Conservation (phyloP, 1,140 invertebrate species). For the Brachionus angularis region DNA sequence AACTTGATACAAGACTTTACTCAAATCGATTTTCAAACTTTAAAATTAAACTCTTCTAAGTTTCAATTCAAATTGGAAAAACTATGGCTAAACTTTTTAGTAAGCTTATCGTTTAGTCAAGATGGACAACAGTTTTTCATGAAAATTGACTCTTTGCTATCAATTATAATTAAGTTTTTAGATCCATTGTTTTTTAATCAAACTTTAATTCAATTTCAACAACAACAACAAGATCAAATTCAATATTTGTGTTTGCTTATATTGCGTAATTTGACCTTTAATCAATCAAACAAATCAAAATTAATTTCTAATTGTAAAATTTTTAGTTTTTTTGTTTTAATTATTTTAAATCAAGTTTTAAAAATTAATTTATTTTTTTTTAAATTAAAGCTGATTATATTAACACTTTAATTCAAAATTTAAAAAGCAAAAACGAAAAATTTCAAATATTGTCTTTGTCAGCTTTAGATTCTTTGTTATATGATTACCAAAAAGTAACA, state of each 20-base stretch:
- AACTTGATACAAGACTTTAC: constrained; percentile 36
- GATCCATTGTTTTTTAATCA: constrained; percentile 7
- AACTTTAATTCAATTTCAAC: constrained; percentile 13
- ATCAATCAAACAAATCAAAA: constrained; percentile 54
- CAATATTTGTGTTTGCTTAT: constrained; percentile 50
- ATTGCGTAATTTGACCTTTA: constrained; percentile 54
- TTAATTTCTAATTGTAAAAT: constrained; percentile 53
- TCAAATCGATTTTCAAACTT: constrained; percentile 18
- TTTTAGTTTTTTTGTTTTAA: neutral
- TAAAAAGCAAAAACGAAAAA: constrained; percentile 13
- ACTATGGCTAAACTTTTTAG: constrained; percentile 52
- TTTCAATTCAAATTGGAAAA: constrained; percentile 47
- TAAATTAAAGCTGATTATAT: constrained; percentile 11
- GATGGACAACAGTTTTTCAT: constrained; percentile 57
- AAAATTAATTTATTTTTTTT: neutral
- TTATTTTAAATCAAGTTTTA: neutral
- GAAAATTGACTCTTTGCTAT: constrained; percentile 49
- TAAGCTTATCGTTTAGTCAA: constrained; percentile 53
- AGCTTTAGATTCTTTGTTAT: constrained; percentile 11
- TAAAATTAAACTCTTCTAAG: constrained; percentile 16
- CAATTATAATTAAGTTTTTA: constrained; percentile 19
- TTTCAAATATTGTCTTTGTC: constrained; percentile 6
- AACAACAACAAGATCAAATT: constrained; percentile 45
- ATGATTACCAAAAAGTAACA: constrained; percentile 34
- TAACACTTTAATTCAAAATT: constrained; percentile 20